These are phyloP conservation scores for Oxystoma pomonae DNA, from an alignment of 2,888 invertebrate genomes.

Conservation along the genomic window DNA sequence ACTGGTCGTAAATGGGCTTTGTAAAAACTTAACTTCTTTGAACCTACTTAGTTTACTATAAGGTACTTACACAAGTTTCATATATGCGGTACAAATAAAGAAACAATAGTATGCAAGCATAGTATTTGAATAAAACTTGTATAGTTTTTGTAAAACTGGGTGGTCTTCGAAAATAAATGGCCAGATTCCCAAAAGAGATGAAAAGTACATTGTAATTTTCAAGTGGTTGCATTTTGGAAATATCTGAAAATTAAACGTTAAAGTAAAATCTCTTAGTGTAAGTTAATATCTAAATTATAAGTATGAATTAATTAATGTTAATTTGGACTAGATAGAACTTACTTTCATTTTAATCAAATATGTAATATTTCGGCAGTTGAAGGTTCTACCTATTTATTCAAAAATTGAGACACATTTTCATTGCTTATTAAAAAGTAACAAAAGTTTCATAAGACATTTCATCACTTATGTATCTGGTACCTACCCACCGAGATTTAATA, in stretches of 20 bases:
- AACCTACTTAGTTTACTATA: too few species aligned
- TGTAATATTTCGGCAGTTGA: too few species aligned
- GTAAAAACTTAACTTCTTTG: too few species aligned
- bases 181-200: conserved; percentile 21
- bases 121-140: conserved; percentile 16
- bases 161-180: conserved; percentile 24
- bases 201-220: conserved; percentile 21
- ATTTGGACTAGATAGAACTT: too few species aligned
- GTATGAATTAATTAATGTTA: too few species aligned
- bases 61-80: conserved; percentile 7
- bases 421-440: background rate
- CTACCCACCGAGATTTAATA: background rate
- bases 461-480: background rate
- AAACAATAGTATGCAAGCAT: conserved; percentile 16
- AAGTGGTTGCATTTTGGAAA: conserved; percentile 22
- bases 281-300: too few species aligned
- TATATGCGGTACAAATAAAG: conserved; percentile 15
- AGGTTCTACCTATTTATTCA: too few species aligned
- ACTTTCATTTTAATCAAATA: too few species aligned
- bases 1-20: too few species aligned
- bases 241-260: conserved; percentile 16
- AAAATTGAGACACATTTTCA: too few species aligned
- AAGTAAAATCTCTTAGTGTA: too few species aligned
- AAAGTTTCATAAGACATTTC: background rate
- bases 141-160: conserved; percentile 10